phyloP scores from a whole-genome alignment of 2,797 vertebrate species.

The Pitangus sulphuratus region DNA sequence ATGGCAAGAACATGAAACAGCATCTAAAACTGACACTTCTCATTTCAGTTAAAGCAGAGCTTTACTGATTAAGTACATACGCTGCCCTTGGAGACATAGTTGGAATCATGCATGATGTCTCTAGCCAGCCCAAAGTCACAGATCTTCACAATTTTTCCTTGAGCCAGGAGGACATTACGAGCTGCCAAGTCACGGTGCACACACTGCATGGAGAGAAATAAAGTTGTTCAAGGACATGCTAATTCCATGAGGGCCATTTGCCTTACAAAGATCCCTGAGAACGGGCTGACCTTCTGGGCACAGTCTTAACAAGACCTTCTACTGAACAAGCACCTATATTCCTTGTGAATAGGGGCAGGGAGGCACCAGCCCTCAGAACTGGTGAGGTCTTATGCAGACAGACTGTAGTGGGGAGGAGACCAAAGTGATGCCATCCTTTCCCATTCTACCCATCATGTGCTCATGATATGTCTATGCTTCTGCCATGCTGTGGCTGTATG shows the following conservation, averaged over 20 bases:
- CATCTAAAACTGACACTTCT: neutral
- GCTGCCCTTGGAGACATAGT: slow-evolving; percentile 98
- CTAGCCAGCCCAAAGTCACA: slow-evolving; percentile 97
- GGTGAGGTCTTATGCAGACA: accelerated
- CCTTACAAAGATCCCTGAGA: neutral
- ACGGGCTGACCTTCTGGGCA: neutral
- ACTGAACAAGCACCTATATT: neutral
- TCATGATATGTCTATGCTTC: neutral
- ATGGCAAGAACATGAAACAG: neutral
- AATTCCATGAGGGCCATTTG: neutral
- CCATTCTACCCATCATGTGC: neutral
- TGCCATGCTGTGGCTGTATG: neutral
- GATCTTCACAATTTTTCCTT: slow-evolving; percentile 99
- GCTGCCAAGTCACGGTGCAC: slow-evolving; percentile 97
- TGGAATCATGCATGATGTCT: slow-evolving; percentile 99
- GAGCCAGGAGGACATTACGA: slow-evolving; percentile 95
- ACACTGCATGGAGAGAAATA: slow-evolving; percentile 79
- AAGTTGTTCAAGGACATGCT: neutral
- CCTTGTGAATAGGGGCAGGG: neutral
- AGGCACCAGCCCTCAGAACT: neutral
- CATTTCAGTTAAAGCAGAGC: neutral
- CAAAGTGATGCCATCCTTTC: neutral
- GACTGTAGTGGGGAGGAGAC: neutral
- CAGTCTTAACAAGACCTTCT: neutral
- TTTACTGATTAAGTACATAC: slow-evolving; percentile 80